These are phyloP conservation scores for Pachycephus smyrnensis DNA, from an alignment of 2,888 invertebrate species.

Conservation along the genomic window DNA sequence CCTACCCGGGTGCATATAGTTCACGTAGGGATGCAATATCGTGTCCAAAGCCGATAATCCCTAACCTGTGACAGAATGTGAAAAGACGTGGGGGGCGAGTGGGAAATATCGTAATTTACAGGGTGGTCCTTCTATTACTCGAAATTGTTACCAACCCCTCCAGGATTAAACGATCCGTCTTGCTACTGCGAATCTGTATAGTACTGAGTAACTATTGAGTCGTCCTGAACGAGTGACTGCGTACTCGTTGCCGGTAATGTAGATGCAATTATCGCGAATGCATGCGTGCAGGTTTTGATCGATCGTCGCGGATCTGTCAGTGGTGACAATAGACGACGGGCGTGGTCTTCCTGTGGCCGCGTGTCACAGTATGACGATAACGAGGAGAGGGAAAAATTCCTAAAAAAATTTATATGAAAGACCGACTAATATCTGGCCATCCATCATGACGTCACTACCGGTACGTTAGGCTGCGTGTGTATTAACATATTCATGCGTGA, in stretches of 20 bases:
- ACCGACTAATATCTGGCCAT: conserved; percentile 4
- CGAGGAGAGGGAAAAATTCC: not conserved
- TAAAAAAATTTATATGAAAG: not conserved
- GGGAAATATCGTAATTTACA: not conserved
- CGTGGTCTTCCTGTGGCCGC: not conserved
- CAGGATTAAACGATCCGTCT: not conserved
- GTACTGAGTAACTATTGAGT: not conserved
- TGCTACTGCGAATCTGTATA: not conserved
- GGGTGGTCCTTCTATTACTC: not conserved
- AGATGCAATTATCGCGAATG: not conserved
- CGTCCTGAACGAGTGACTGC: not conserved
- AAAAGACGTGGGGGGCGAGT: not conserved
- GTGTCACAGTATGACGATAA: not conserved
- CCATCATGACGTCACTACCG: conserved; percentile 14
- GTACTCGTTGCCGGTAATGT: not conserved
- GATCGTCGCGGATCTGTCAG: conserved; percentile 5
- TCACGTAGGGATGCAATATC: not conserved
- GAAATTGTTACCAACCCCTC: not conserved
- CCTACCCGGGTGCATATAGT: not conserved
- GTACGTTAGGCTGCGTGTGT: conserved; percentile 16
- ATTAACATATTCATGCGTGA: conserved; percentile 54
- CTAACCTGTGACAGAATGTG: not conserved
- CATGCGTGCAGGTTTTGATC: not conserved
- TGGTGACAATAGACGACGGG: not conserved
- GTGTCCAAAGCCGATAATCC: not conserved